phyloP scores from a whole-genome alignment of 2,113 vertebrate genomes.

The Hylia prasina region DNA sequence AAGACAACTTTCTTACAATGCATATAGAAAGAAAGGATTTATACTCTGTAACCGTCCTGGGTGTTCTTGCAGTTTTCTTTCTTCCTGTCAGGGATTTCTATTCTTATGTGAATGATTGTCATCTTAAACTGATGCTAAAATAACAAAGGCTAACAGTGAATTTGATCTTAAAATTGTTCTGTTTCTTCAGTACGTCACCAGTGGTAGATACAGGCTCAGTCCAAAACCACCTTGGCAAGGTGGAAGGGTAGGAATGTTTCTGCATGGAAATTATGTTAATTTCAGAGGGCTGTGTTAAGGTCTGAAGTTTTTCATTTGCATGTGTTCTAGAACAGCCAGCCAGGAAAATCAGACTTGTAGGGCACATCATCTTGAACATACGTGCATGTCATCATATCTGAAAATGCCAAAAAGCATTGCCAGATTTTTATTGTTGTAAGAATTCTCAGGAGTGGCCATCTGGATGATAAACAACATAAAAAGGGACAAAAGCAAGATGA shows the following conservation, averaged over 20 bases:
- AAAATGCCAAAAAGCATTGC: slow-evolving; percentile 7
- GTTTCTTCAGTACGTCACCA: not conserved
- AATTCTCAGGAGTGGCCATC: not conserved
- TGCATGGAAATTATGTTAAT: not conserved
- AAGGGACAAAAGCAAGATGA: not conserved
- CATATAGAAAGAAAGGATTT: not conserved
- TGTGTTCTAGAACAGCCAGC: not conserved
- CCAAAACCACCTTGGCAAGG: not conserved
- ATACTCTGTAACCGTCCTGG: not conserved
- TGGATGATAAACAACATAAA: not conserved
- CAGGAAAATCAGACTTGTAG: not conserved
- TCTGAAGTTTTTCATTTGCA: not conserved
- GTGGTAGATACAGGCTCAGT: not conserved
- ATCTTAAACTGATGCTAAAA: not conserved
- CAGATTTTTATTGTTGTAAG: not conserved
- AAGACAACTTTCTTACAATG: not conserved
- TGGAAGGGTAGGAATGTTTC: not conserved
- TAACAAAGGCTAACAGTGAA: not conserved
- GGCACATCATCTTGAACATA: not conserved
- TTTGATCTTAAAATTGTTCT: not conserved
- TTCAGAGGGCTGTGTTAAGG: not conserved
- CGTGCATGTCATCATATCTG: not conserved
- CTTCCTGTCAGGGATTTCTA: not conserved
- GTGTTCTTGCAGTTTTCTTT: not conserved
- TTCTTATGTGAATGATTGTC: not conserved